Evolutionary conservation across 2,797 vertebrate species (phyloP), one percentile per base, ranked within the genome.

Genomic region (Pyrocephalus nanus): DNA sequence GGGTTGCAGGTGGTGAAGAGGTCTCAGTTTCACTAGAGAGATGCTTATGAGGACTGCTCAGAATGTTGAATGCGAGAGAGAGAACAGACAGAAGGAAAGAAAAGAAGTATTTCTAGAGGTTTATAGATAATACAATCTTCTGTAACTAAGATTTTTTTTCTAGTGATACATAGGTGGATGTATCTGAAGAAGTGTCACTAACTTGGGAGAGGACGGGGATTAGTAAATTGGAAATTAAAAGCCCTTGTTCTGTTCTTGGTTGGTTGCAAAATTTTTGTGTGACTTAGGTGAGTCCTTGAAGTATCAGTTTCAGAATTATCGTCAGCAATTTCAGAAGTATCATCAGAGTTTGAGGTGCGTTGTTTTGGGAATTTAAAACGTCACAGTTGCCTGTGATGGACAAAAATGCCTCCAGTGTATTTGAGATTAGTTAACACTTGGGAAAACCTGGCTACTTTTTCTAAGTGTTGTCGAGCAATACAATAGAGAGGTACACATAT

Each of bases 141-240:
- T 45, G 34, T 61, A 73, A 50, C 7, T 40, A 32, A 73, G 62
- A 20, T 43, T 57, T 48, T 88, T 77, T 57, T 8, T 4, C 30
- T 29, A n/a, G 23, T n/a, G 23, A 7, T 53, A 0, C 0, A 0
- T 38, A 53, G 10, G 9, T 60, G 32, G 32, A 32, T 61, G 12
- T 34, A 48, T 48, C n/a, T 60, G 72, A 85, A 84, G 62, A 42
- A 36, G 15, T 38, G 15, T 11, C 11, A 4, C 50, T 90, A 36
- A 40, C 6, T 32, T 83, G 40, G 29, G 76, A 54, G 66, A 72
- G 8, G 26, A 23, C 50, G 12, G 34, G 84, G 40, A 60, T 89
- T 17, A 70, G 0, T 3, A 67, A 70, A 45, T 9, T 6, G 1
- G 32, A 38, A 34, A 29, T 65, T 50, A 50, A 69, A 88, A 84